Base-by-base conservation (phyloP, 2,888 invertebrate species). In the Ephialtes manifestator region DNA sequence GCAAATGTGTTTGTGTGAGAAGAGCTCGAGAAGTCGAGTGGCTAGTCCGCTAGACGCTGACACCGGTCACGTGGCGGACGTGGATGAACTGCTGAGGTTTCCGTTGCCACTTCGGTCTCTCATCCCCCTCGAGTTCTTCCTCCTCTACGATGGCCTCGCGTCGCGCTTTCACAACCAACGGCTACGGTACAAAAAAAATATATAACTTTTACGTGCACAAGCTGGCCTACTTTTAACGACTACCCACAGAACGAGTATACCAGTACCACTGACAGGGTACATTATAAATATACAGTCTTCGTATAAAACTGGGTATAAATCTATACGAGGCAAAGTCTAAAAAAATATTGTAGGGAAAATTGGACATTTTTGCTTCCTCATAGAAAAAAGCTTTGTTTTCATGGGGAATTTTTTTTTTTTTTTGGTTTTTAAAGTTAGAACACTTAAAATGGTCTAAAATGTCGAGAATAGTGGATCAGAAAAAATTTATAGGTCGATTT, bases 1-100 rank as follows among this genome's bases (percentile, higher is more conserved):
- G 55, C 55, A 31, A 18, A 46, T 77, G 60, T 51, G 48, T 20
- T 13, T 20, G 35, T 18, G 51, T 68, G 48, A 60, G 65, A n/a
- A n/a, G 24, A 43, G 55, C n/a, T 31, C 1, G 58, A 28, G 65
- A 70, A 20, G 48, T 80, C 75, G 72, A 51, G 63, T 68, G 51
- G 68, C 48, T 24, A 60, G 67, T 58, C 39, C 67, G 71, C 51
- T 68, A 60, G 77, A 72, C 72, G 71, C 77, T 81, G 77, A 84
- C 68, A 81, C 76, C 63, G 89, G 89, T 89, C 91, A 90, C 88
- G 88, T 89, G 88, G 88, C 89, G 84, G 88, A 87, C 87, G 87
- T 86, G 85, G 89, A 86, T 86, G 89, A 91, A 90, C 87, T 89
- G 88, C 88, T 89, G 89, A 91, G 91, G 91, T 89, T 92, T 92